A percentile compares a stretch with the other conserved stretches of the same genome.
These are phyloP conservation scores for Catharus fuscescens DNA, from an alignment of 2,113 vertebrate species.

Conservation along the genomic window DNA sequence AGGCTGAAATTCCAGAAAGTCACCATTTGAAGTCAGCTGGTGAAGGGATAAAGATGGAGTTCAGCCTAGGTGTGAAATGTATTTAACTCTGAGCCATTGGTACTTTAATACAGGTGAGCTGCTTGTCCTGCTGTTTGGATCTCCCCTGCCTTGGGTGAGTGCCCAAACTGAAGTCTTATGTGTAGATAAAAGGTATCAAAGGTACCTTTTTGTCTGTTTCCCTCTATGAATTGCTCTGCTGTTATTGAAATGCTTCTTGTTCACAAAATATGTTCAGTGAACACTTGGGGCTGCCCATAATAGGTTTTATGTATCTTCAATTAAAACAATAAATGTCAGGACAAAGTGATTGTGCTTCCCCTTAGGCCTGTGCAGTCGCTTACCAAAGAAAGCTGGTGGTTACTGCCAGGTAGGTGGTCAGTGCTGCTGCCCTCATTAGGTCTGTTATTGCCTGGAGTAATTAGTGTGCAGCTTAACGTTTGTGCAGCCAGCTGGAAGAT, in stretches of 20 bases:
- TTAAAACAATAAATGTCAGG: not conserved
- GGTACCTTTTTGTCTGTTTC: not conserved
- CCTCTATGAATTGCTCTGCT: not conserved
- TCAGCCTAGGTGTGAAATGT: not conserved
- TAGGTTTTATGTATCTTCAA: not conserved
- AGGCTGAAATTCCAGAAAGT: not conserved
- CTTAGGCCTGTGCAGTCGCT: not conserved
- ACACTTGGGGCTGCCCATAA: not conserved
- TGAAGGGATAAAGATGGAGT: not conserved
- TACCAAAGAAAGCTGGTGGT: not conserved
- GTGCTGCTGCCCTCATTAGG: not conserved
- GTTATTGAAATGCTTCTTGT: not conserved
- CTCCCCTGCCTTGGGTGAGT: not conserved
- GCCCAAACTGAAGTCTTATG: not conserved
- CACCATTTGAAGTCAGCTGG: not conserved
- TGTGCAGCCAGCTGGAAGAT: not conserved
- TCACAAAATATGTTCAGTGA: not conserved
- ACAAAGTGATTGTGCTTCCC: not conserved
- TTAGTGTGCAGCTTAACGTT: not conserved
- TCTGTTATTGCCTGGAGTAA: not conserved
- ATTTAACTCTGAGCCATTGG: not conserved
- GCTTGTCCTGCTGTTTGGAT: not conserved
- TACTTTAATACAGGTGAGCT: not conserved
- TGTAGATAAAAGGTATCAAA: not conserved
- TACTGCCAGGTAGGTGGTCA: not conserved